phyloP scores from a whole-genome alignment of 2,797 vertebrate genomes.

The Enteromius mattozi region DNA sequence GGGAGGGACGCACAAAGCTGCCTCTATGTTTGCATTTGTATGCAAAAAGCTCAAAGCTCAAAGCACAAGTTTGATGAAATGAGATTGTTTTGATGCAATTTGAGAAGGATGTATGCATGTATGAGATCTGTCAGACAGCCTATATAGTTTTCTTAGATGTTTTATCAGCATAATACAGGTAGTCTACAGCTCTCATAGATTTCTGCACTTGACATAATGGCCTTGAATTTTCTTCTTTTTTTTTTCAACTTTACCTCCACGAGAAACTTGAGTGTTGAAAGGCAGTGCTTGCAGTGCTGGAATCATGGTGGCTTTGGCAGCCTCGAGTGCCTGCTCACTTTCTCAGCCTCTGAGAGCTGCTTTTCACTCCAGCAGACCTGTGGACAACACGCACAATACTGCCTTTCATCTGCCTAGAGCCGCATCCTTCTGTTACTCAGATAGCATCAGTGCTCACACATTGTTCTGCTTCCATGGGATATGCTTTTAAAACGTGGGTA shows the following conservation, averaged over 20 bases:
- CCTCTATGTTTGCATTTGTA: constrained; percentile 44
- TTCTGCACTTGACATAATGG: not conserved
- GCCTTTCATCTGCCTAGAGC: constrained; percentile 51
- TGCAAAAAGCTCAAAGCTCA: constrained; percentile 28
- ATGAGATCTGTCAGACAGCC: not conserved
- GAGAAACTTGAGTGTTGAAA: constrained; percentile 35
- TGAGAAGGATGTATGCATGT: not conserved
- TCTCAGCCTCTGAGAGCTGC: constrained; percentile 44
- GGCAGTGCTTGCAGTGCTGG: not conserved
- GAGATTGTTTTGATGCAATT: not conserved
- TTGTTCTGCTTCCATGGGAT: constrained; percentile 50
- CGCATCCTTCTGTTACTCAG: constrained; percentile 38
- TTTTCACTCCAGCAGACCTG: constrained; percentile 30
- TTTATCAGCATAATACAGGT: not conserved
- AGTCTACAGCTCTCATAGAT: not conserved
- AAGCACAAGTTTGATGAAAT: constrained; percentile 20
- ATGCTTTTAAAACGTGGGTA: constrained; percentile 61
- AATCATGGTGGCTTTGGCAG: constrained; percentile 19
- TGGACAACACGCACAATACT: constrained; percentile 52
- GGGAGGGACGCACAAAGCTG: constrained; percentile 47
- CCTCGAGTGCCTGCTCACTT: constrained; percentile 48
- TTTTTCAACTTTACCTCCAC: constrained; percentile 9
- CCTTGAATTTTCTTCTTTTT: constrained; percentile 6
- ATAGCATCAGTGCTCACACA: constrained; percentile 59
- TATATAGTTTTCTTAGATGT: not conserved